Conservation (phyloP, 2,888 invertebrate species). For the Coleophora deauratella region DNA sequence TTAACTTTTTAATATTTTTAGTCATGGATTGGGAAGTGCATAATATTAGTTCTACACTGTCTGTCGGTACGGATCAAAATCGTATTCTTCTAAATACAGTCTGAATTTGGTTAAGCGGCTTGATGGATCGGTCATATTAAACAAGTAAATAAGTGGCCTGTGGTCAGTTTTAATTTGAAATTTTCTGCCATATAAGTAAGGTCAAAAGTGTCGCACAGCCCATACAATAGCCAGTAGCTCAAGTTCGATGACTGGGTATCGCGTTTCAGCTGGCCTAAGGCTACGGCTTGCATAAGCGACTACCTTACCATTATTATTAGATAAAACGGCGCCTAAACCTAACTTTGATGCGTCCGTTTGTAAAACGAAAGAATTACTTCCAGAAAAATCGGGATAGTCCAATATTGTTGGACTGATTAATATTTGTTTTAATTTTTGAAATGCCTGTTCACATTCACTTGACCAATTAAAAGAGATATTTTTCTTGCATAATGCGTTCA, state of each 20-base stretch:
- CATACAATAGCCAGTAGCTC: not conserved
- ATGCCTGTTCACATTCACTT: constrained; percentile 5
- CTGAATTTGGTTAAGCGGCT: not conserved
- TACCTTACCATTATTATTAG: not conserved
- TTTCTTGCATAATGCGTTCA: constrained; percentile 3
- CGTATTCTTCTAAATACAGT: not conserved
- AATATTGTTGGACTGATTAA: constrained; percentile 2
- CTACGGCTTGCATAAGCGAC: not conserved
- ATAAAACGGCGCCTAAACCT: not conserved
- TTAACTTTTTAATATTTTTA: not conserved
- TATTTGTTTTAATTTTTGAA: constrained; percentile 5
- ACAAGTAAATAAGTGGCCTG: not conserved
- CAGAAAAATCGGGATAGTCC: constrained; percentile 4
- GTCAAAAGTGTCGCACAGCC: not conserved
- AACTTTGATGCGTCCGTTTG: not conserved
- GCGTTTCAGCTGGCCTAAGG: not conserved
- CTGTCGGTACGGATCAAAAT: not conserved
- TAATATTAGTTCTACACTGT: not conserved
- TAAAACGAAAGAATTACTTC: not conserved
- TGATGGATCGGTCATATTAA: not conserved
- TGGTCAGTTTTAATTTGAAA: not conserved
- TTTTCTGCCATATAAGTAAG: not conserved
- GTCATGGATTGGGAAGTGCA: not conserved
- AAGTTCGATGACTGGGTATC: not conserved
- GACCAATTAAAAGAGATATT: not conserved